Base-by-base conservation (phyloP, 2,888 invertebrate genomes). In the Rhyacophila evoluta region DNA sequence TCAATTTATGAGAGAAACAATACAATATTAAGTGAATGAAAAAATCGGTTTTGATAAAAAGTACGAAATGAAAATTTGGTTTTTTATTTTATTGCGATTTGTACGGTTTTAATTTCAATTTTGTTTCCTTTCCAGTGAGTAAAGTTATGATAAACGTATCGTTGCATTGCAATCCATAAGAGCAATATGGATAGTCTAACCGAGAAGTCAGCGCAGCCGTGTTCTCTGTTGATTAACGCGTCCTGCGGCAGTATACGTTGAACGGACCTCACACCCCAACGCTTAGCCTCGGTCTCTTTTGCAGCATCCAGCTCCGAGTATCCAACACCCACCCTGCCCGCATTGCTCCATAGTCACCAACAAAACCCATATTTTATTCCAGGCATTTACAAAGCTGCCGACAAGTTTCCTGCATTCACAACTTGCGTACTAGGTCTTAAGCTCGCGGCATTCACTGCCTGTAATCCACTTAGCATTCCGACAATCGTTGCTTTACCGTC, bases 361-460 rank as follows among this genome's bases (percentile, higher is more conserved):
- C 74, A 74, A 74, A 71, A 55, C 37, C 79, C 41, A 79, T 80
- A 80, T 81, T 77, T 81, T 81, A 79, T 78, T 79, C 75, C 71
- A 75, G 38, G 74, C 78, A 74, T 78, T 78, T 74, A 81, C 81
- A 80, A 81, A 81, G 78, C 81, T 80, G 80, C 76, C 81, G 74
- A 81, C 81, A 80, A 81, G 78, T 80, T 77, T 77, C 69, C 73
- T 72, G 41, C 72, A 71, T 71, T 74, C 27, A 68, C 75, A 67
- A 75, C 39, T 70, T 38, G 28, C 15, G 73, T 27, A 67, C 36
- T 19, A 41, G 41, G 74, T 72, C 74, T 73, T 39, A n/a, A 72
- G 77, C 38, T 73, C 69, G 8, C 25, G 39, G 70, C 73, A 37
- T 73, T 74, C 33, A 70, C 38, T 71, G 36, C 27, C 25, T n/a